Conservation (phyloP, 1,140 invertebrate species). For the Euwallacea similis region DNA sequence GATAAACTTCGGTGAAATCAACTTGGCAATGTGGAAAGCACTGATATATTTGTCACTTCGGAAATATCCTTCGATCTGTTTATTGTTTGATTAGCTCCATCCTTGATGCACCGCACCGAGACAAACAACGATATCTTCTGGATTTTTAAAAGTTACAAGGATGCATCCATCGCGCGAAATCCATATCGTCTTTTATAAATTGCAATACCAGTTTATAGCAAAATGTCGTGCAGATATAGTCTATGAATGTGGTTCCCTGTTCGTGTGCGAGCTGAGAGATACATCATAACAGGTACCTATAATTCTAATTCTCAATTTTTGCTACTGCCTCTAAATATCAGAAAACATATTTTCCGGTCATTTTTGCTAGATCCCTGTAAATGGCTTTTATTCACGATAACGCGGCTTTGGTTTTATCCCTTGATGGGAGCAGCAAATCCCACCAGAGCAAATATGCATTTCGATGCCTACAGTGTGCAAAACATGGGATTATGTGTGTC, state of each 20-base stretch:
- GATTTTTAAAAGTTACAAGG: conserved; percentile 38
- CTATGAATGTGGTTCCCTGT: background rate
- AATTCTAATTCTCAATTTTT: too few species aligned
- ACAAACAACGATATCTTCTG: conserved; percentile 42
- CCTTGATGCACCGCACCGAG: conserved; percentile 41
- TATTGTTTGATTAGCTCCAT: conserved; percentile 44
- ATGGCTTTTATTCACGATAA: too few species aligned
- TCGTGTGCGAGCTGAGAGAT: too few species aligned
- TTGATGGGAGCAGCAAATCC: too few species aligned
- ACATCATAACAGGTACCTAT: too few species aligned
- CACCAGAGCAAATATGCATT: too few species aligned
- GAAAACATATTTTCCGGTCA: too few species aligned
- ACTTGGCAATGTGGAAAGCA: background rate
- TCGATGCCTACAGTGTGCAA: too few species aligned
- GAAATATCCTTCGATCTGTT: conserved; percentile 43
- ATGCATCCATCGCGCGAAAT: conserved; percentile 37
- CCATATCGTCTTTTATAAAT: conserved; percentile 24
- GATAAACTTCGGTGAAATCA: background rate
- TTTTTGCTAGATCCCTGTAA: too few species aligned
- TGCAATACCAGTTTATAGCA: conserved; percentile 35
- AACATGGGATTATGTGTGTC: too few species aligned
- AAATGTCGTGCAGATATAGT: conserved; percentile 23
- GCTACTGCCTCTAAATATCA: too few species aligned
- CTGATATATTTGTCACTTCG: background rate
- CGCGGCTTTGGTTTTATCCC: too few species aligned